phyloP scores from a whole-genome alignment of 2,797 vertebrate species.

The Gambelia wislizenii region DNA sequence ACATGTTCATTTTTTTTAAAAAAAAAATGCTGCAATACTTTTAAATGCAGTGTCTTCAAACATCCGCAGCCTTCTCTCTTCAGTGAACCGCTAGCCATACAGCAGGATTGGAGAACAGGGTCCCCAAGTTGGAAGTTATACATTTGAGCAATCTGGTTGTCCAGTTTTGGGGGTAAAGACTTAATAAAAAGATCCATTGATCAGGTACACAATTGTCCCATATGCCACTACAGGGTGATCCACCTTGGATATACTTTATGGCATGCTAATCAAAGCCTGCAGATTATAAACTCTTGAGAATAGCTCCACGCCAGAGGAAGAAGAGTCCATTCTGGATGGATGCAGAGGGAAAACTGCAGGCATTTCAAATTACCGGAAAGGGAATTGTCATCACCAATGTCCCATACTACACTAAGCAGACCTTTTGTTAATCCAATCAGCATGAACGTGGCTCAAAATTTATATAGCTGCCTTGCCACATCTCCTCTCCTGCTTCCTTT shows the following conservation, averaged over 20 bases:
- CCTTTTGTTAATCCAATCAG: background rate
- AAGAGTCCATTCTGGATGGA: background rate
- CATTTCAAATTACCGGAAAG: background rate
- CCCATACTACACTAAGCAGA: background rate
- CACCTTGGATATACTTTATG: background rate
- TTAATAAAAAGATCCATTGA: background rate
- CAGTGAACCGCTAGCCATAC: background rate
- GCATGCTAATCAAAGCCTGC: background rate
- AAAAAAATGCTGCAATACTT: background rate
- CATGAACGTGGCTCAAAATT: background rate
- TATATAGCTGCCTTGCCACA: background rate
- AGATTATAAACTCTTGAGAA: background rate
- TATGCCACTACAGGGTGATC: background rate
- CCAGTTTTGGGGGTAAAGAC: background rate
- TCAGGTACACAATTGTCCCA: background rate
- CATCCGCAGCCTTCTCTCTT: background rate
- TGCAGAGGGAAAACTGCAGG: background rate
- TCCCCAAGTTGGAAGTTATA: background rate
- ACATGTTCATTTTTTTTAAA: background rate
- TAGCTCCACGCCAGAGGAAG: background rate
- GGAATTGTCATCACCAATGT: background rate
- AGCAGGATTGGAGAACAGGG: background rate
- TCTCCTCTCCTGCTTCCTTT: background rate
- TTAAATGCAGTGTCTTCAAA: background rate
- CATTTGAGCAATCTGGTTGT: background rate